phyloP scores from a whole-genome alignment of 1,140 invertebrate genomes.

The Ceratina calcarata region DNA sequence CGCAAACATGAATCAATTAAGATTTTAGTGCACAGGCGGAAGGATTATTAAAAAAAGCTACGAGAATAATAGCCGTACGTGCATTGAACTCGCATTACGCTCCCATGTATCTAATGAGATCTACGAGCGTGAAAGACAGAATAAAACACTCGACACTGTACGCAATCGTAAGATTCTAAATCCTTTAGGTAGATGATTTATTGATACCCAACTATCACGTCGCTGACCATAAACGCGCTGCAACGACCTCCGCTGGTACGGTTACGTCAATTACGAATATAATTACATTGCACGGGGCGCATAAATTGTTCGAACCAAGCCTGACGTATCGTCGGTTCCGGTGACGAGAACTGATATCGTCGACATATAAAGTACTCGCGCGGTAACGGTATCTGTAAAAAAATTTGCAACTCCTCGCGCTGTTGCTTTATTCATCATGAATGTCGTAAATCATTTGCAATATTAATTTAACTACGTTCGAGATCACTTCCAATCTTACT shows the following conservation, averaged over 20 bases:
- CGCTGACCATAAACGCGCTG: conserved; percentile 8
- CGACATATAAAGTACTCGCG: conserved; percentile 34
- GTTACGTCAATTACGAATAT: conserved; percentile 43
- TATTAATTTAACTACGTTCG: too few species aligned
- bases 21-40: not conserved
- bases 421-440: not conserved
- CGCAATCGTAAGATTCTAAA: conserved; percentile 6
- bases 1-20: not conserved
- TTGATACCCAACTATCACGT: not conserved
- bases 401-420: not conserved
- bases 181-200: conserved; percentile 15
- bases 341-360: conserved; percentile 20
- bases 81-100: conserved; percentile 20
- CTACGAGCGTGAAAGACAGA: not conserved
- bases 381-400: conserved; percentile 24
- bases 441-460: not conserved
- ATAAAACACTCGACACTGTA: not conserved
- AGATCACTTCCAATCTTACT: too few species aligned
- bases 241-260: not conserved
- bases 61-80: not conserved
- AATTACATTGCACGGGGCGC: conserved; percentile 7
- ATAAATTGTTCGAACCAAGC: conserved; percentile 24
- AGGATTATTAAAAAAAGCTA: not conserved
- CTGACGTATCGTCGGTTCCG: conserved; percentile 24
- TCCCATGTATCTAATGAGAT: conserved; percentile 5